Base-by-base conservation (phyloP, 2,888 invertebrate genomes). In the Drosophila macrothrix region DNA sequence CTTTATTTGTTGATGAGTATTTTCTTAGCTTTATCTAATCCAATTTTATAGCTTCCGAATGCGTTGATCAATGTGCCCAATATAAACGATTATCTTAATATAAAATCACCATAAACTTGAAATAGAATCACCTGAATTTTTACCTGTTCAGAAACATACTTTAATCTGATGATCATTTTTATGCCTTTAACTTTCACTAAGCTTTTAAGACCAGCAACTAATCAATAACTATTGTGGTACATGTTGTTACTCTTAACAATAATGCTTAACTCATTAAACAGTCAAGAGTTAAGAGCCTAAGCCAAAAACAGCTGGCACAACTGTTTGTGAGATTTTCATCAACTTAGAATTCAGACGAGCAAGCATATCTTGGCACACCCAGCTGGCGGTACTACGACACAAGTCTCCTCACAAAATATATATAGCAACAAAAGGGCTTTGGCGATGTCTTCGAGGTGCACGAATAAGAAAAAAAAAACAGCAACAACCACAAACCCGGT, bases 261-360 rank as follows among this genome's bases (percentile, higher is more conserved):
- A 29, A 14, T 14, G 31, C 4, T 29, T 31, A 9, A 33, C 10
- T 31, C 10, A 16, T 31, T 16, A 43, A 22, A 58, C 0, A 39
- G 25, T 31, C 22, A 31, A 29, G 7, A 29, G 62, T 28, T 6
- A 39, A 25, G 7, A 25, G 41, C 14, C 9, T 9, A 10, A 14
- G 62, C 10, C 3, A n/a, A n/a, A 79, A 65, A 59, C 78, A 78
- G 80, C 53, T 72, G 79, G 5, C 50, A 35, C 60, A 77, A 39
- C 73, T 76, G 76, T 35, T 75, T 62, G 28, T 22, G 19, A 37
- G 56, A 33, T 52, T 16, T 25, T 35, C 54, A 9, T 16, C 28
- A 70, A 69, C 55, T 25, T n/a, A 28, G 39, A 55, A 41, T 4
- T 41, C n/a, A 10, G 41, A 41, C 2, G 12, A 43, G 12, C 2